Conservation (phyloP, 2,113 vertebrate genomes). For the Sminthopsis crassicaudata region DNA sequence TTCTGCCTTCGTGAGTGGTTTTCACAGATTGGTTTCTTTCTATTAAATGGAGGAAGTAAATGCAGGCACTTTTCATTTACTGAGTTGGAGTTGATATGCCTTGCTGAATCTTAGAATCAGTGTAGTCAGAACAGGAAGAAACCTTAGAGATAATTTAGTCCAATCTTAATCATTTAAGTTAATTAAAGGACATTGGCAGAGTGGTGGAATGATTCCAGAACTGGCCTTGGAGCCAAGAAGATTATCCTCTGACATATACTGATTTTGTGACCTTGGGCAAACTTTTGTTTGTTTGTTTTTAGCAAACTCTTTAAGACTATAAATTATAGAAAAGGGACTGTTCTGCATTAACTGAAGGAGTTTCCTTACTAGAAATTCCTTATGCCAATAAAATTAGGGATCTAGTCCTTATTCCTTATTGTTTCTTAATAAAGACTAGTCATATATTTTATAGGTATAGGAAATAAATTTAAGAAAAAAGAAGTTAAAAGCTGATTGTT, state of each 20-base stretch:
- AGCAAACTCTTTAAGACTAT: background rate
- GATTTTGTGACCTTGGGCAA: background rate
- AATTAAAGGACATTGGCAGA: background rate
- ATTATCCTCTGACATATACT: background rate
- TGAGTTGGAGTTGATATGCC: background rate
- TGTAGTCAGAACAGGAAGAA: background rate
- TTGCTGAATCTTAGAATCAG: background rate
- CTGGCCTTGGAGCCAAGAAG: background rate
- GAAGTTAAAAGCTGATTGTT: background rate
- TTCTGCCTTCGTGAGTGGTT: background rate
- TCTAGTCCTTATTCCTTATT: background rate
- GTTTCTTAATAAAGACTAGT: background rate
- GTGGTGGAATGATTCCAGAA: background rate
- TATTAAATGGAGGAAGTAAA: too few relatives aligned
- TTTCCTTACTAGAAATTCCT: background rate
- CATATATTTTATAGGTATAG: background rate
- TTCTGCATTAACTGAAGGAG: background rate
- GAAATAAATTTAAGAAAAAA: background rate
- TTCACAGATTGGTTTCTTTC: too few relatives aligned
- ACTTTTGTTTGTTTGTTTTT: background rate
- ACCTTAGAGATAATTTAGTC: background rate
- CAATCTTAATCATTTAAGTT: background rate
- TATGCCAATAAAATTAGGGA: background rate
- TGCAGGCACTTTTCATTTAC: too few relatives aligned
- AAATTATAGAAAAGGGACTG: background rate